Evolutionary conservation across 1,140 invertebrate species (phyloP), one percentile per base, ranked within the genome.

Genomic region (Geopemphigus sp.): DNA sequence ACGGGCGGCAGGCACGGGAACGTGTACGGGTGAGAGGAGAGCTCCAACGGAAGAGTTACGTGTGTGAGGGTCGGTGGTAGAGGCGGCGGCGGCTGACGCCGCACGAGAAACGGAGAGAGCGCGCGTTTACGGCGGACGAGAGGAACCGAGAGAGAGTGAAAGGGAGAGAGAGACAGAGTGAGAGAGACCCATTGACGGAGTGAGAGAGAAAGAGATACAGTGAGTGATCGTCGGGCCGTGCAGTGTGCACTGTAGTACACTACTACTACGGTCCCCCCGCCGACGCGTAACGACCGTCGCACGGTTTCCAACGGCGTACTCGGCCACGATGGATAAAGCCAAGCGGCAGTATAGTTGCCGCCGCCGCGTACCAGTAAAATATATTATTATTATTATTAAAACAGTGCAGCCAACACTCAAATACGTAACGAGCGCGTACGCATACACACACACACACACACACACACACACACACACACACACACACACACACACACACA

Each of bases 371-470:
- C 73, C 45, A 61, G 73, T 78, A 78, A 78, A 78, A 78, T 78
- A 78, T 78, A 78, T 78, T 78, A 78, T 78, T 78, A 78, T 78
- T 78, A 78, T 78, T 78, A 50, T 78, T 78, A 78, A 63, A 61
- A 39, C 74, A 78, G 74, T 78, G 74, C 57, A 63, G 74, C 74
- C 74, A 78, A 78, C 57, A 29, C 26, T 8, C 22, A 19, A 63
- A 63, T n/a, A 50, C 47, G 47, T 39, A 39, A 39, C 32, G 32
- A 39, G 32, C 32, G 56, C 72, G 54, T 54, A n/a, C 64, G 22
- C 45, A 29, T 14, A 39, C 32, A 8, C 32, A 8, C 32, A 39
- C 32, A 39, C 3, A 39, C 32, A 39, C 32, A 39, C 32, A 39
- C 32, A 39, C 32, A 39, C 32, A 39, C 32, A 39, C 32, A 39